Evolutionary conservation across 2,113 vertebrate species (phyloP).

Genomic region (Shinisaurus crocodilurus): DNA sequence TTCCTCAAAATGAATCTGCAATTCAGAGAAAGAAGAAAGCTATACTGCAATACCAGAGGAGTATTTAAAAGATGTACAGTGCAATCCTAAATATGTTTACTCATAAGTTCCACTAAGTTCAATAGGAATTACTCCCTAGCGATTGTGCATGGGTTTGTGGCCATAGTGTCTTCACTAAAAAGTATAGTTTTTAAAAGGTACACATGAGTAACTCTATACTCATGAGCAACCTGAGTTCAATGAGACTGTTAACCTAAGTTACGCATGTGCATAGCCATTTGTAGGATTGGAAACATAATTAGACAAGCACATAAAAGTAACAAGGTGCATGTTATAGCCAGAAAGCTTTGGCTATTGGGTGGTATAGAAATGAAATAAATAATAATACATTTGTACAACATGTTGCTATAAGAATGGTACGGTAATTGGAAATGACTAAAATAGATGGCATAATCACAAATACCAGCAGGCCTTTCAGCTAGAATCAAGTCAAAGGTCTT

Average conservation of each 20-base stretch:
- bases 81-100: background rate
- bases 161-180: background rate
- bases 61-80: background rate
- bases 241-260: constrained; percentile 8
- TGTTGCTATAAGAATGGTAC: background rate
- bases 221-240: background rate
- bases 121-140: background rate
- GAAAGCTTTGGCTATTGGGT: no score
- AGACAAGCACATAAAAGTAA: constrained; percentile 11
- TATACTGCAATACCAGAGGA: background rate
- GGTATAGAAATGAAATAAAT: no score
- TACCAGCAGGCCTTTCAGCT: constrained; percentile 23
- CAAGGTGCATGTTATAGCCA: no score
- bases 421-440: constrained; percentile 20
- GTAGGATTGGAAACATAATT: constrained; percentile 17
- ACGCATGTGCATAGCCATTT: background rate
- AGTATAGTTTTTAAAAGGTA: background rate
- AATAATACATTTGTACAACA: constrained; percentile 16
- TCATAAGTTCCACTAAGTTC: background rate
- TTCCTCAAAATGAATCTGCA: background rate
- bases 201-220: background rate
- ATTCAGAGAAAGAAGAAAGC: background rate
- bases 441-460: constrained; percentile 19
- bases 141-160: background rate
- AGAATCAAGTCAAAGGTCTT: constrained; percentile 35